Conservation (phyloP, 2,113 vertebrate genomes). For the Rynchops niger region DNA sequence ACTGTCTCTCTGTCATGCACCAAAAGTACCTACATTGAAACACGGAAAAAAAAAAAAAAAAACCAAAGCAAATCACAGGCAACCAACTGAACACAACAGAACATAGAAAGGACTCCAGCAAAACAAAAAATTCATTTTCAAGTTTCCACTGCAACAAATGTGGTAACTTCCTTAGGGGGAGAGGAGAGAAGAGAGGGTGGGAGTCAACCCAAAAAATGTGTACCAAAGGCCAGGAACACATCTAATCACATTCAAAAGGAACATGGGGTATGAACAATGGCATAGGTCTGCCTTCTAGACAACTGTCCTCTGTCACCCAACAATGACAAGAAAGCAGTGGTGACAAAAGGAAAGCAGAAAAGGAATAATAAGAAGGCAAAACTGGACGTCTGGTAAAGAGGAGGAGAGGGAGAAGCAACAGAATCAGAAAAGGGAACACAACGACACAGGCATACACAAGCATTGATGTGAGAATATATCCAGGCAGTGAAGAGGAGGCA, state of each 20-base stretch:
- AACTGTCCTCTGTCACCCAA: not conserved
- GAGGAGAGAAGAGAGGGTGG: too few relatives aligned
- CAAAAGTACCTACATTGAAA: not conserved
- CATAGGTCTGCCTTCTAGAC: not conserved
- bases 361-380: not conserved
- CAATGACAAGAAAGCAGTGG: not conserved
- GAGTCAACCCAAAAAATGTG: not conserved
- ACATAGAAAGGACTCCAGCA: not conserved
- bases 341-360: not conserved
- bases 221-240: not conserved
- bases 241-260: not conserved
- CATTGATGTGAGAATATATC: rapidly evolving
- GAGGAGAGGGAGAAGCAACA: not conserved
- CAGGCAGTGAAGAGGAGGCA: not conserved
- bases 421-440: not conserved
- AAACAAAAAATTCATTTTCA: not conserved
- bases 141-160: not conserved
- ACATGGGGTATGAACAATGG: not conserved
- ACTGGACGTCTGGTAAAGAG: not conserved
- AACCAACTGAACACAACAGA: not conserved
- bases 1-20: not conserved
- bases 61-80: not conserved
- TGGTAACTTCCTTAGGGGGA: not conserved
- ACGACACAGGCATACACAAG: not conserved
- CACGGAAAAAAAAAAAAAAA: not conserved